Evolutionary conservation across 2,888 invertebrate species (phyloP), one percentile per base, ranked within the genome.

Genomic region (Theretra japonica): DNA sequence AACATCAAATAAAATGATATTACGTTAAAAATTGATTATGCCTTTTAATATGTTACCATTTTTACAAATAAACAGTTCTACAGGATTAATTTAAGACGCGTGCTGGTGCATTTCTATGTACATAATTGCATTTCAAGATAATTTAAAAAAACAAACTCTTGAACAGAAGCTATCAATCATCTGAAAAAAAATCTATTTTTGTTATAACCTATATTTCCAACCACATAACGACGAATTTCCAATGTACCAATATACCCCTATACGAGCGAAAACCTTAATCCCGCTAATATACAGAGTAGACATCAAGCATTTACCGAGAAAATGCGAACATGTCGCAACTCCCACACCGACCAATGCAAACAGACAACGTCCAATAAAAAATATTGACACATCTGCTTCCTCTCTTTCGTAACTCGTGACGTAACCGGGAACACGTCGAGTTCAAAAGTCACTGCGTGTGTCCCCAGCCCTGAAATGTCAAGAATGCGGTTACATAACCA

Each of bases 371-470:
- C 58, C 69, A 70, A 69, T 77, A 70, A 73, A 75, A 76, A 75
- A 82, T 79, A 79, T 83, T 82, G 79, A 82, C 82, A 82, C 77
- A 82, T 80, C 75, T 71, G 76, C 79, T 82, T 82, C 80, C 80
- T 81, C 83, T 81, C 78, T 84, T 82, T 82, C 77, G 77, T 77
- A 82, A 82, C 58, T 60, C 5, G 76, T 88, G 87, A 89, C 88
- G 88, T 86, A 90, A 90, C 77, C 86, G 89, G 91, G 88, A 91
- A 89, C 90, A 87, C 89, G 88, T 89, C 80, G 79, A 80, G 78
- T 74, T 71, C 75, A 75, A 70, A 69, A 72, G 71, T 68, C 72
- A 73, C 75, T 75, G 74, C 21, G 50, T 41, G 2, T n/a, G 33
- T 7, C 7, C 59, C 30, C 85, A 78, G 84, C 87, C 89, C 86